Percentiles rank a stretch among this genome's conserved stretches.
Conservation (phyloP, 2,113 vertebrate genomes). For the Hypanus sabinus region DNA sequence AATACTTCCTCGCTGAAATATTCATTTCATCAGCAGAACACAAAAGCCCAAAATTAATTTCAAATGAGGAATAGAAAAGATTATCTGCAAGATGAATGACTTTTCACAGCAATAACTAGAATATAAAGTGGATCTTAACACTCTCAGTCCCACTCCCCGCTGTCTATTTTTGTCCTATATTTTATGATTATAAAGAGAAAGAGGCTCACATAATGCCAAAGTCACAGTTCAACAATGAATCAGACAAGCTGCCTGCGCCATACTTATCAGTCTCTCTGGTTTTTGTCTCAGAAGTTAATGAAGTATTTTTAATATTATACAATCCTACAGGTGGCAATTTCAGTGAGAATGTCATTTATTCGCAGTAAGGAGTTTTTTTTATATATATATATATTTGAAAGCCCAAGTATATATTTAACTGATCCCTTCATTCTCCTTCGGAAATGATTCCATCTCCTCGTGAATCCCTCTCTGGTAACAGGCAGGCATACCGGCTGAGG, state of each 20-base stretch:
- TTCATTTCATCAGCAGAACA: slow-evolving; percentile 26
- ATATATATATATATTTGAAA: not conserved
- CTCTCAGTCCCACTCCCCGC: not conserved
- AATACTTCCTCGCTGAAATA: slow-evolving; percentile 3
- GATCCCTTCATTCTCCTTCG: not conserved
- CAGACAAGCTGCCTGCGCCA: not conserved
- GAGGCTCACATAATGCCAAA: not conserved
- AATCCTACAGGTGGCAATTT: not conserved
- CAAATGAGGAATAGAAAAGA: slow-evolving; percentile 17
- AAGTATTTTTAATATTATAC: not conserved
- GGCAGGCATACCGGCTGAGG: not conserved
- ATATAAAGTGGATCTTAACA: slow-evolving; percentile 24
- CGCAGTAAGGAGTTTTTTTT: not conserved
- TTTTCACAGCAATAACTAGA: not conserved
- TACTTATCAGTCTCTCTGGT: not conserved
- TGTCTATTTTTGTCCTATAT: not conserved
- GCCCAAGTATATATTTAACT: not conserved
- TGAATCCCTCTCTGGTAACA: not conserved
- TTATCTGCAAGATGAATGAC: slow-evolving; percentile 25
- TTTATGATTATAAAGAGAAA: not conserved
- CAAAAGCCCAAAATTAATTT: slow-evolving; percentile 16
- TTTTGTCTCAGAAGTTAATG: not conserved
- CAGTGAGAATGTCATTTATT: not conserved
- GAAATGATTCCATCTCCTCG: not conserved
- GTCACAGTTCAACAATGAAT: not conserved